Evolutionary conservation across 2,113 vertebrate genomes (phyloP), one percentile per base, ranked within the genome.

Genomic region (Pyxicephalus adspersus): DNA sequence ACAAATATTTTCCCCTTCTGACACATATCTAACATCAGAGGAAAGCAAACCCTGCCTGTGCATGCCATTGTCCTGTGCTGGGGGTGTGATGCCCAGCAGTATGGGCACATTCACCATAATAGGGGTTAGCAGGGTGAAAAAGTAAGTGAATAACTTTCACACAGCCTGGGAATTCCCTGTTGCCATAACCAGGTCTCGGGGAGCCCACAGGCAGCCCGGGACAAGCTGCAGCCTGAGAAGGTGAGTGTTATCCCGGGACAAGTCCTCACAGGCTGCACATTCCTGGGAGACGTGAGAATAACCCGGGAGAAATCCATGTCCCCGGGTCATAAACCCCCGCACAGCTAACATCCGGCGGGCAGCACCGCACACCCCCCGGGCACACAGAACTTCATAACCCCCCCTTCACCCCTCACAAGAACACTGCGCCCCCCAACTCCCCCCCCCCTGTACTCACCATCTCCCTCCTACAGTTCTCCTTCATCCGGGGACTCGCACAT

Each of bases 371-470:
- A 7, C 0, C 19, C 70, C 13, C 70, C 0, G 11, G 74, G 9
- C 45, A 29, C 1, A 63, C 16, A 25, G 16, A 28, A 16, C 15
- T 16, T 25, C 20, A 8, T 8, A 63, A 11, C 29, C 73, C 73
- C 4, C 17, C 58, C 0, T 16, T n/a, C 73, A 57, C 4, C 17
- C 58, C 0, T 16, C 0, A 19, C 25, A 1, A 8, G 1, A n/a
- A 2, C 11, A 22, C 70, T 50, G 20, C 4, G 38, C 25, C 26
- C 74, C 74, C 22, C 45, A 11, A 38, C 7, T 17, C 16, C 20
- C 13, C 78, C 29, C 64, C 26, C 8, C 25, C 15, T 11, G 0
- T 20, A 34, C 79, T 73, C 61, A 81, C 79, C 79, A 81, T 81
- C 16, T 68, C 60, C 28, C 68, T 77, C 74, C 61, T 58, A 52